phyloP scores from a whole-genome alignment of 2,113 vertebrate genomes.

The Chitala chitala region DNA sequence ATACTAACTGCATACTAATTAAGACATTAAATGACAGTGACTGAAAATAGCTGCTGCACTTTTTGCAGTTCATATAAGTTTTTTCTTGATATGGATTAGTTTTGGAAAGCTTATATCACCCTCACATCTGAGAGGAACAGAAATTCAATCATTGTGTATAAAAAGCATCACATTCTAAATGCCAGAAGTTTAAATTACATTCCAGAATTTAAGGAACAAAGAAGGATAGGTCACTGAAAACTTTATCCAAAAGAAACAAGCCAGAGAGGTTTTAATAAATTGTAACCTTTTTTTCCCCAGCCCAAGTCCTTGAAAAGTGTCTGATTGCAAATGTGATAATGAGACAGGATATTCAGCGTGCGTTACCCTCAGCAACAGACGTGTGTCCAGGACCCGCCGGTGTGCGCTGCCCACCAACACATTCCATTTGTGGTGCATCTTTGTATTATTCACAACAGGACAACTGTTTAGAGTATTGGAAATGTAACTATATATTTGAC shows the following conservation, averaged over 20 bases:
- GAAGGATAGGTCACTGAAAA: background rate
- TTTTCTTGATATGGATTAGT: too few relatives aligned
- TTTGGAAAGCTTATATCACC: too few relatives aligned
- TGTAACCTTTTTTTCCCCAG: background rate
- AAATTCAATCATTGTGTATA: background rate
- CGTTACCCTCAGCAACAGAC: too few relatives aligned
- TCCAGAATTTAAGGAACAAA: conserved; percentile 10
- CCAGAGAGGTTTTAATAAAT: background rate
- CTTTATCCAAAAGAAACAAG: background rate
- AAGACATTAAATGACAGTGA: too few relatives aligned
- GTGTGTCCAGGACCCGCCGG: too few relatives aligned
- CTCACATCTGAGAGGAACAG: background rate
- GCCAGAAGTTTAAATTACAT: background rate
- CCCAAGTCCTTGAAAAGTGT: background rate
- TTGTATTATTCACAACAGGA: too few relatives aligned
- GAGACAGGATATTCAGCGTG: background rate
- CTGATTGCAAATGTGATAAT: conserved; percentile 6
- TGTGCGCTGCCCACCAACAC: too few relatives aligned
- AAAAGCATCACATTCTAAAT: background rate
- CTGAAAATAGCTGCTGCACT: too few relatives aligned
- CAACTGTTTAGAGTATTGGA: too few relatives aligned
- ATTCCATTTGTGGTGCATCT: too few relatives aligned
- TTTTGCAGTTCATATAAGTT: too few relatives aligned
- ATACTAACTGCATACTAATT: too few relatives aligned
- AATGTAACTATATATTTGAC: background rate